phyloP scores from a whole-genome alignment of 2,888 invertebrate genomes.

The Cephus pygmeus region DNA sequence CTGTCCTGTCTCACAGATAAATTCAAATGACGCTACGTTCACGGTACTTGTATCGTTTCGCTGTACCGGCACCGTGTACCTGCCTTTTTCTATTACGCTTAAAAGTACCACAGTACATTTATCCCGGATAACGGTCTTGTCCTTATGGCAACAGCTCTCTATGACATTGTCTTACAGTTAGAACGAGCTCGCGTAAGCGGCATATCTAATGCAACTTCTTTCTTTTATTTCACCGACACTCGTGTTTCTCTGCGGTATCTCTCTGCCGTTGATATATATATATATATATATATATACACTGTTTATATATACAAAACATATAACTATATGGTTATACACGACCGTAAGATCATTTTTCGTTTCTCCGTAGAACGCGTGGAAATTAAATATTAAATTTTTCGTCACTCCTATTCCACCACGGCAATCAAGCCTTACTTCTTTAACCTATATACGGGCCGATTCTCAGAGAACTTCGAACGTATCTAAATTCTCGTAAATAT shows the following conservation, averaged over 20 bases:
- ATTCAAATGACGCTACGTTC: neutral
- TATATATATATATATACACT: neutral
- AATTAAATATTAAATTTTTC: neutral
- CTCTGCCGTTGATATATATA: neutral
- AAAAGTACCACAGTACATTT: neutral
- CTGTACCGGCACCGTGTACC: neutral
- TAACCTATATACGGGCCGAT: neutral
- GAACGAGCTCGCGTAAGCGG: constrained; percentile 1
- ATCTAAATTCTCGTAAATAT: neutral
- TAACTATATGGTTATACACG: neutral
- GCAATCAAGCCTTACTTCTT: neutral
- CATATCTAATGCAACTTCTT: neutral
- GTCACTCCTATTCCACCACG: neutral
- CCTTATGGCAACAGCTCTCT: neutral
- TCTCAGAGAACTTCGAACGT: neutral
- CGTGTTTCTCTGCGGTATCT: neutral
- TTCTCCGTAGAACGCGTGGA: neutral
- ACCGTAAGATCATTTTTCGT: neutral
- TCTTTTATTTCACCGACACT: constrained; percentile 1
- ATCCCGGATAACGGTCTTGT: constrained; percentile 1
- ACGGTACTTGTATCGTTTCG: neutral
- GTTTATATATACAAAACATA: neutral
- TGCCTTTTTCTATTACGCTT: neutral
- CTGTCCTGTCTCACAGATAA: neutral
- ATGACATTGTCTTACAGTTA: constrained; percentile 4